Conservation (phyloP, 2,113 vertebrate species). For the Ahaetulla prasina region DNA sequence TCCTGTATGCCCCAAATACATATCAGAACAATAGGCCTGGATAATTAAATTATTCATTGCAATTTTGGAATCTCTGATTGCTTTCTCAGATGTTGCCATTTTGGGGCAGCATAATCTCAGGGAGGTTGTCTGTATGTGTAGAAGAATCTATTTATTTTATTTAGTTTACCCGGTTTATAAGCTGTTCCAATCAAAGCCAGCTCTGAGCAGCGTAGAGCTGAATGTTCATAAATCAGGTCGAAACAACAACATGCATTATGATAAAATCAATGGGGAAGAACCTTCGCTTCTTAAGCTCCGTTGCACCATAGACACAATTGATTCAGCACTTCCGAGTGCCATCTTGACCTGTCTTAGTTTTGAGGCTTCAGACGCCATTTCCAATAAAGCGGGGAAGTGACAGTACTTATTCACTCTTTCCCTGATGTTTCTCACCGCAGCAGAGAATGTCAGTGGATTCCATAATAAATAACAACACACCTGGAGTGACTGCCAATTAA, state of each 20-base stretch:
- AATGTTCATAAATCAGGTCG: background rate
- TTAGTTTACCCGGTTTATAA: background rate
- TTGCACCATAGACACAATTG: background rate
- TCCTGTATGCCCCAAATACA: background rate
- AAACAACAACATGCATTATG: background rate
- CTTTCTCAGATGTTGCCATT: background rate
- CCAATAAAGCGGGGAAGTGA: background rate
- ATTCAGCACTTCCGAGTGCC: background rate
- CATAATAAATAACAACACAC: conserved; percentile 58
- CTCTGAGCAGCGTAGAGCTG: background rate
- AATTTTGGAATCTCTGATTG: background rate
- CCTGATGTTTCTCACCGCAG: conserved; percentile 57
- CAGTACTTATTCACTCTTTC: conserved; percentile 26
- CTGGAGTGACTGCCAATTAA: conserved; percentile 47
- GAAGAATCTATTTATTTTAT: background rate
- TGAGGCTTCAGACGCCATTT: background rate
- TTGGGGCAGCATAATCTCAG: background rate
- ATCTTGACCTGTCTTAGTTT: background rate
- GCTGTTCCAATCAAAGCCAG: background rate
- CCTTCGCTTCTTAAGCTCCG: background rate
- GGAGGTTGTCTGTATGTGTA: background rate
- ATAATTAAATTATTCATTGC: background rate
- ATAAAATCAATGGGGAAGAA: background rate
- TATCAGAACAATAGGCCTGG: background rate
- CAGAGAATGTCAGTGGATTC: conserved; percentile 53